phyloP scores from a whole-genome alignment of 2,888 invertebrate species.

The Stegana nigrithorax region DNA sequence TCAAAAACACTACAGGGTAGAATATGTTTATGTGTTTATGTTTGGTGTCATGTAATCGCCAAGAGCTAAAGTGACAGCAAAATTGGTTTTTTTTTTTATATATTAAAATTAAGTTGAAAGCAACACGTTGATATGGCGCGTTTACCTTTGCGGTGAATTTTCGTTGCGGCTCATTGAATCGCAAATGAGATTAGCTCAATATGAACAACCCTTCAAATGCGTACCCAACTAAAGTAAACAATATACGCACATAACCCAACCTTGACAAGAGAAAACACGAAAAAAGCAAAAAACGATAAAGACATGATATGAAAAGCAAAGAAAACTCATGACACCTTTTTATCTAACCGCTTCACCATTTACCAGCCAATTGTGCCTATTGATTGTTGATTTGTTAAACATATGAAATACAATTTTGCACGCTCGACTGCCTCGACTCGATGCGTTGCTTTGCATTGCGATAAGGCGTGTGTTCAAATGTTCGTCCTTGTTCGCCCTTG shows the following conservation, averaged over 20 bases:
- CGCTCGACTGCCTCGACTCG: conserved; percentile 41
- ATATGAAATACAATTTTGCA: conserved; percentile 42
- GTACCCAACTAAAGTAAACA: too few species aligned
- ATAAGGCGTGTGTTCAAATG: too few species aligned
- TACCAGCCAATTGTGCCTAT: conserved; percentile 29
- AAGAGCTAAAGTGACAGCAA: not conserved
- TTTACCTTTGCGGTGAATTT: not conserved
- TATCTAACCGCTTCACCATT: too few species aligned
- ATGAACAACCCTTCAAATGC: not conserved
- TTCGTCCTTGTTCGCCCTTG: not conserved
- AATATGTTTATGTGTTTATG: not conserved
- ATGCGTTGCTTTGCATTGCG: too few species aligned
- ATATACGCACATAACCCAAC: too few species aligned
- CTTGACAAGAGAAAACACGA: too few species aligned
- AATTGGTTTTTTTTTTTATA: not conserved
- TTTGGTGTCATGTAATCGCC: not conserved
- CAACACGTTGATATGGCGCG: not conserved
- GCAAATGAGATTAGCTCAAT: conserved; percentile 33
- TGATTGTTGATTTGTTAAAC: conserved; percentile 51
- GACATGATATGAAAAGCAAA: too few species aligned
- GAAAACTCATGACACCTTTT: too few species aligned
- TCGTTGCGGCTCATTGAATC: conserved; percentile 33
- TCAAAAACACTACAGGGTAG: conserved; percentile 2
- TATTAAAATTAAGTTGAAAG: not conserved
- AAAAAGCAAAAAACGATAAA: too few species aligned